Conservation (phyloP, 1,140 invertebrate species). For the Drosophila kurseongensis region DNA sequence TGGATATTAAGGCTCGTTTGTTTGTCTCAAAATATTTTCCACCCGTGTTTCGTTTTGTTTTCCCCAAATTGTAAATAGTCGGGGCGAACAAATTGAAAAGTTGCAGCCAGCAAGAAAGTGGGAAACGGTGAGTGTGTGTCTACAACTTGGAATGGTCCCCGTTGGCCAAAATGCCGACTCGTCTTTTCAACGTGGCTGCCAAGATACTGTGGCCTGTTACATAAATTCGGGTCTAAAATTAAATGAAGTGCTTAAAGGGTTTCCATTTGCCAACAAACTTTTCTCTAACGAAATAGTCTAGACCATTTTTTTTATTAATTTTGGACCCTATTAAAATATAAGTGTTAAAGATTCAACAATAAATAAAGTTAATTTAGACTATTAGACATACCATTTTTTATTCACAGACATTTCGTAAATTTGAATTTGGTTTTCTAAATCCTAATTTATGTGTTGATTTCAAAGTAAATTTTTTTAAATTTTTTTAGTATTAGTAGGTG, state of each 20-base stretch:
- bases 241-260: not conserved
- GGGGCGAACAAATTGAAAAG: slow-evolving; percentile 62
- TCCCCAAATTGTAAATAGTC: slow-evolving; percentile 57
- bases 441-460: too few species aligned
- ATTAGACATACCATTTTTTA: too few species aligned
- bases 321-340: too few species aligned
- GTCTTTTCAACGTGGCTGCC: slow-evolving; percentile 38
- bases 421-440: too few species aligned
- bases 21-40: slow-evolving; percentile 39
- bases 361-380: too few species aligned
- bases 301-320: too few species aligned
- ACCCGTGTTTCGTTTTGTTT: slow-evolving; percentile 33
- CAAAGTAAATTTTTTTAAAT: too few species aligned
- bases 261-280: not conserved
- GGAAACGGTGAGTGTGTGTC: slow-evolving; percentile 26
- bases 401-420: too few species aligned
- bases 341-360: too few species aligned
- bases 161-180: slow-evolving; percentile 56
- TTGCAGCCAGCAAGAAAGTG: slow-evolving; percentile 27
- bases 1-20: slow-evolving; percentile 52
- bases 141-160: slow-evolving; percentile 46
- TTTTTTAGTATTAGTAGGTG: too few species aligned
- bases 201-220: slow-evolving; percentile 8
- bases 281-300: too few species aligned
- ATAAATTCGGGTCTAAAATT: not conserved